These are phyloP conservation scores for Cydia fagiglandana DNA, from an alignment of 1,140 invertebrate genomes.

Conservation along the genomic window DNA sequence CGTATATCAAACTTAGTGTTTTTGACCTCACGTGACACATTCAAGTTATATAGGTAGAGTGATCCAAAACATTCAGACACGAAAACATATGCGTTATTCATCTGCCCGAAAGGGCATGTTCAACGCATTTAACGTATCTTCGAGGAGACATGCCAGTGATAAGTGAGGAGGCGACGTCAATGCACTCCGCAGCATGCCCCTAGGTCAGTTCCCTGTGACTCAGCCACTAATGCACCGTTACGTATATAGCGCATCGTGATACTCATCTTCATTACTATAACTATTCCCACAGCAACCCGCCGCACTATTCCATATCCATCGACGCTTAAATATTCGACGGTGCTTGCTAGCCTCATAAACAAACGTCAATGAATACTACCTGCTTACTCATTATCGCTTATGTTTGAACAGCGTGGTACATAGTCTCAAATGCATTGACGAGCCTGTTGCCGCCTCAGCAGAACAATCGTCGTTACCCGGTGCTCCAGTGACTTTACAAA, in stretches of 20 bases:
- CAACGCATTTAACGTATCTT: constrained; percentile 66
- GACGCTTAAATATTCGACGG: constrained; percentile 31
- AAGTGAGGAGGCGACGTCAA: constrained; percentile 71
- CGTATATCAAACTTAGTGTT: constrained; percentile 37
- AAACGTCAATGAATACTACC: constrained; percentile 42
- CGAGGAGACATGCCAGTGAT: constrained; percentile 71
- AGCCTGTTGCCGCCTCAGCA: constrained; percentile 48
- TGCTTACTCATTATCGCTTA: not conserved
- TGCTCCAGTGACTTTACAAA: constrained; percentile 72
- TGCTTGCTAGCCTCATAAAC: not conserved
- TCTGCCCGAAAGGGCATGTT: constrained; percentile 59
- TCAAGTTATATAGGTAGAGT: constrained; percentile 38
- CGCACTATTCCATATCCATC: constrained; percentile 32
- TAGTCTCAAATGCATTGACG: constrained; percentile 43
- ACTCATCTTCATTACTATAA: constrained; percentile 49
- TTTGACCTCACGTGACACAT: constrained; percentile 48
- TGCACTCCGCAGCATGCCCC: constrained; percentile 73
- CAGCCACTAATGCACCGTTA: constrained; percentile 74
- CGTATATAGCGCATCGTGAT: constrained; percentile 66
- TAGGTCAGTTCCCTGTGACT: constrained; percentile 78
- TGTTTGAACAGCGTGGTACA: constrained; percentile 25
- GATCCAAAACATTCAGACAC: constrained; percentile 56
- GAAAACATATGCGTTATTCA: constrained; percentile 73
- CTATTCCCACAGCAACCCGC: not conserved
- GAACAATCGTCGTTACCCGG: constrained; percentile 66